These are phyloP conservation scores for Orientallactaga bullata DNA, from an alignment of 2,113 vertebrate species.

Conservation along the genomic window DNA sequence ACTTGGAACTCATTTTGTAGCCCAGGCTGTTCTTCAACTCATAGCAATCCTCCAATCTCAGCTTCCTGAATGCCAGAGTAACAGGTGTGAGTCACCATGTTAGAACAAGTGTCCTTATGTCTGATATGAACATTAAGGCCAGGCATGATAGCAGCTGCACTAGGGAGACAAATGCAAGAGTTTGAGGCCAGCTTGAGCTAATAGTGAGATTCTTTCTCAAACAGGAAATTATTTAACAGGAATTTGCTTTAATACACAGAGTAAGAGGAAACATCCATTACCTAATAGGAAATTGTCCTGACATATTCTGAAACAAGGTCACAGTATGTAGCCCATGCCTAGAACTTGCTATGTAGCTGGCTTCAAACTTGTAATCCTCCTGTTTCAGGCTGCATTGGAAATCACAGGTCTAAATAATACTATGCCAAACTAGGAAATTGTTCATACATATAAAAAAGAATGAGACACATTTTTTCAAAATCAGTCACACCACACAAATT, in stretches of 20 bases:
- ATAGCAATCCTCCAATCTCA: too few relatives aligned
- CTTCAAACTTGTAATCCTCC: neutral
- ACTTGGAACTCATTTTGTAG: too few relatives aligned
- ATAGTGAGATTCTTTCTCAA: neutral
- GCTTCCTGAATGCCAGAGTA: too few relatives aligned
- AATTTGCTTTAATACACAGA: neutral
- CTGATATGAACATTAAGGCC: too few relatives aligned
- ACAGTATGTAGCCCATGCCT: neutral
- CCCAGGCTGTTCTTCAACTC: too few relatives aligned
- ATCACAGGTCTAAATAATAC: neutral
- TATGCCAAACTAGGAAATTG: neutral
- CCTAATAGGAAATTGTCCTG: neutral
- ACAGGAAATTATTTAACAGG: neutral
- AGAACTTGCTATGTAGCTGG: neutral
- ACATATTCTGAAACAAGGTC: too few relatives aligned
- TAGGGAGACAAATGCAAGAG: neutral
- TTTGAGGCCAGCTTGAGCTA: neutral
- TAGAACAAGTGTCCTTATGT: too few relatives aligned
- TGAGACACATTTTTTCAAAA: neutral
- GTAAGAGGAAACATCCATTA: neutral
- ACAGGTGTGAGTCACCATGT: too few relatives aligned
- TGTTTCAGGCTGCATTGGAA: neutral
- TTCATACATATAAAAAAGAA: neutral
- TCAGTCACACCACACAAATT: neutral
- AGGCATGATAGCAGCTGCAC: neutral